phyloP scores from a whole-genome alignment of 2,113 vertebrate genomes.

The Ondatra zibethicus region DNA sequence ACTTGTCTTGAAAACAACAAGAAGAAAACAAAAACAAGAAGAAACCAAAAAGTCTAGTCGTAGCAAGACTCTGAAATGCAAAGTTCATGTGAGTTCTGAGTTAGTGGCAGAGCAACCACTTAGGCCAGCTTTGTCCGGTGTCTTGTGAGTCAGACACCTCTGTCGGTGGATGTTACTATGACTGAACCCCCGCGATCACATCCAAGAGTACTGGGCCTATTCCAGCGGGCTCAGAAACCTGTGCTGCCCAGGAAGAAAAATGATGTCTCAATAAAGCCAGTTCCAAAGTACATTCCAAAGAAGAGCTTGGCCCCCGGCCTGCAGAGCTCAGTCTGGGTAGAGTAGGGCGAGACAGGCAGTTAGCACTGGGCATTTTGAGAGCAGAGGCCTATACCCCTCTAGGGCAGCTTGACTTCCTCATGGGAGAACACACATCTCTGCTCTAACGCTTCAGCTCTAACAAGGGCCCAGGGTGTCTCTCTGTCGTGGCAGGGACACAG shows the following conservation, averaged over 20 bases:
- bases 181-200: rapidly evolving
- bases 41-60: neutral
- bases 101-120: neutral
- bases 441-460: no score
- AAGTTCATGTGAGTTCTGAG: neutral
- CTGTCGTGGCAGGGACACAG: neutral
- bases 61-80: neutral
- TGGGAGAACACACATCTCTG: neutral
- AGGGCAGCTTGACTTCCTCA: neutral
- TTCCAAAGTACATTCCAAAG: slow-evolving; percentile 41
- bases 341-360: slow-evolving; percentile 4
- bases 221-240: slow-evolving; percentile 24
- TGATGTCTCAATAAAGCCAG: slow-evolving; percentile 73
- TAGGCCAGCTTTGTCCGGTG: neutral
- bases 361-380: neutral
- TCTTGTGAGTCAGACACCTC: rapidly evolving
- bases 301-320: slow-evolving; percentile 69
- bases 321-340: slow-evolving; percentile 58
- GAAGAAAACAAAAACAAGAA: neutral
- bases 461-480: neutral
- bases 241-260: slow-evolving; percentile 66
- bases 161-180: rapidly evolving
- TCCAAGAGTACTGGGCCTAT: slow-evolving; percentile 25
- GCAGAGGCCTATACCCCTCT: neutral
- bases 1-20: neutral